Evolutionary conservation across 1,140 invertebrate species (phyloP), one percentile per base, ranked within the genome.

Genomic region (Ephestia elutella): DNA sequence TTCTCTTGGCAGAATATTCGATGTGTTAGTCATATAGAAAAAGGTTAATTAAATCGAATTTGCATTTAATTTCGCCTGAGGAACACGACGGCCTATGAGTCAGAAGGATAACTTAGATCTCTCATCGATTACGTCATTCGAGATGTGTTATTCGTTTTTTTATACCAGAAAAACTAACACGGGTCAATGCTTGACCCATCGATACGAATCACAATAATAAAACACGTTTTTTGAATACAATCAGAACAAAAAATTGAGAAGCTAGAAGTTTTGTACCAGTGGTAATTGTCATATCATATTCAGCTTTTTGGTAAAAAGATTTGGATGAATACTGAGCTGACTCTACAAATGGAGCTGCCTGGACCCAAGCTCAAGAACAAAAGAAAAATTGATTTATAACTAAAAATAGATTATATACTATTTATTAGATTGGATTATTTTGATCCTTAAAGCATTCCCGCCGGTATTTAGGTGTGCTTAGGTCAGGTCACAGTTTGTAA

Each of bases 111-210:
- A 59, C 57, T 73, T 65, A 75, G 73, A 78, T 80, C 66, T 63
- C 59, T 62, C 70, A 66, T 67, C 68, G 69, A 71, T 84, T 75
- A 61, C 81, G 68, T 83, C 78, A 82, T 49, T 44, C 67, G 59
- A 54, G n/a, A 49, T 59, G 53, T 65, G 65, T 60, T 61, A 55
- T 56, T 71, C 78, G 71, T 72, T 78, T 72, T 66, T 61, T 63
- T 58, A 59, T 58, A 71, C 66, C 56, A 65, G 49, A 28, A 49
- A 62, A 58, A 59, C 62, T 20, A 53, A 62, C 54, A 70, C 55
- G 49, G 62, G 60, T 62, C 70, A 56, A 38, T 18, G 60, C 38
- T 44, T 44, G 38, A 44, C 15, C 38, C 9, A 15, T 2, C 38
- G 15, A 44, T 44, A 15, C 38, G 17, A 60, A 50, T 63, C 51